A percentile compares a stretch with the other conserved stretches of the same genome.
Evolutionary conservation across 2,888 invertebrate species (phyloP).

Genomic region (Emmelina monodactyla): DNA sequence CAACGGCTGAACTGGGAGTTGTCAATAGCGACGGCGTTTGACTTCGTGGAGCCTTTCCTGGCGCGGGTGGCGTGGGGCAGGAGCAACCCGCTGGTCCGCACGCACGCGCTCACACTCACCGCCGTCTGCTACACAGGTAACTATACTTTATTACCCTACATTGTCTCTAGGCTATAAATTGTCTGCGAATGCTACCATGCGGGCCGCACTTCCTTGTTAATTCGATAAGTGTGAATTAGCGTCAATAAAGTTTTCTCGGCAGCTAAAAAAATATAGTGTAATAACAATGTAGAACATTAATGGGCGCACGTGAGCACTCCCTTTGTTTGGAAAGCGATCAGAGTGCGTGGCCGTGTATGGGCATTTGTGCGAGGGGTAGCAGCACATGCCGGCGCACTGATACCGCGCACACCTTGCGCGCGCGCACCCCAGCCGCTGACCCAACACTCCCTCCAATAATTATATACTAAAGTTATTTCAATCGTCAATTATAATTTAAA

Average conservation of each 20-base stretch:
- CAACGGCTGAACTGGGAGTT: conserved; percentile 82
- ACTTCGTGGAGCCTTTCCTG: conserved; percentile 83
- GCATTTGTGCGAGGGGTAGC: conserved; percentile 27
- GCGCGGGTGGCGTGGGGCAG: conserved; percentile 70
- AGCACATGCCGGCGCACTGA: conserved; percentile 56
- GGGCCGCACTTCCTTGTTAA: conserved; percentile 33
- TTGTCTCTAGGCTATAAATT: conserved; percentile 13
- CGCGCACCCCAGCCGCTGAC: conserved; percentile 44
- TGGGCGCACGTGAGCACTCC: conserved; percentile 26
- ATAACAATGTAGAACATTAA: conserved; percentile 14
- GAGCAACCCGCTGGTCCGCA: conserved; percentile 68
- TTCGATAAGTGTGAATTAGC: conserved; percentile 26
- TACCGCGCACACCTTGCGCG: conserved; percentile 60
- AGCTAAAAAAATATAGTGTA: background rate
- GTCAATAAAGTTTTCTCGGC: conserved; percentile 22
- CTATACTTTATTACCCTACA: conserved; percentile 19
- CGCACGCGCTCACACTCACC: conserved; percentile 79
- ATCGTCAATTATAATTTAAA: too few relatives aligned
- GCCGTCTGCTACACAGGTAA: conserved; percentile 82
- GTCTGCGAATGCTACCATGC: conserved; percentile 28
- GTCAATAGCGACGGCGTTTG: conserved; percentile 79
- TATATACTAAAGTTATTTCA: conserved; percentile 1
- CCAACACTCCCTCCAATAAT: conserved; percentile 20
- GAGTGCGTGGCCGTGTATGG: conserved; percentile 26
- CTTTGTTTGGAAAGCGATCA: conserved; percentile 40